phyloP scores from a whole-genome alignment of 2,888 invertebrate species.

The Pammene fasciana region DNA sequence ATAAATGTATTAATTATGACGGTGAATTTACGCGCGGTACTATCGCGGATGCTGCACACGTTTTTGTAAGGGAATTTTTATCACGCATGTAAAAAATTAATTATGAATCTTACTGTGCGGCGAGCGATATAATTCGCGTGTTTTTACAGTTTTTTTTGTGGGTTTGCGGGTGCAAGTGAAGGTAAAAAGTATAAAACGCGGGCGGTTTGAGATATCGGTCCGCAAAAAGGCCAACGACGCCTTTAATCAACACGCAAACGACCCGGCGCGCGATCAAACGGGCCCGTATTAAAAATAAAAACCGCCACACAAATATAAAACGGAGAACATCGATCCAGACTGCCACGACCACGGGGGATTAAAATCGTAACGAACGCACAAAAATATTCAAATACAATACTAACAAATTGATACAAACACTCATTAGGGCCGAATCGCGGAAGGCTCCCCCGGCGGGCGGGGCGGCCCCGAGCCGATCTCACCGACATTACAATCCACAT shows the following conservation, averaged over 20 bases:
- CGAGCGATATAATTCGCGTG: constrained; percentile 35
- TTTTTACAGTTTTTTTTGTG: constrained; percentile 37
- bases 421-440: constrained; percentile 80
- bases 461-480: constrained; percentile 60
- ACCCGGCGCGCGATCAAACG: constrained; percentile 67
- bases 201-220: constrained; percentile 52
- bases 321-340: constrained; percentile 76
- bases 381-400: constrained; percentile 84
- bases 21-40: constrained; percentile 65
- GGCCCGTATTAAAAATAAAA: constrained; percentile 61
- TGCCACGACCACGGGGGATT: constrained; percentile 75
- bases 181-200: constrained; percentile 53
- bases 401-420: constrained; percentile 84
- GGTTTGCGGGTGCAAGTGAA: constrained; percentile 47
- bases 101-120: constrained; percentile 37
- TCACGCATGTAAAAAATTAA: constrained; percentile 38
- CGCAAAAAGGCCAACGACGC: constrained; percentile 60
- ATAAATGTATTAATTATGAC: constrained; percentile 77
- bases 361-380: constrained; percentile 81
- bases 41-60: constrained; percentile 57
- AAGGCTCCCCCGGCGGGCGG: constrained; percentile 61
- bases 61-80: constrained; percentile 55
- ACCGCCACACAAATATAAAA: constrained; percentile 66
- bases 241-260: constrained; percentile 74
- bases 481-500: constrained; percentile 82